These are phyloP conservation scores for Mercenaria mercenaria DNA, from an alignment of 1,140 invertebrate genomes.

Conservation along the genomic window DNA sequence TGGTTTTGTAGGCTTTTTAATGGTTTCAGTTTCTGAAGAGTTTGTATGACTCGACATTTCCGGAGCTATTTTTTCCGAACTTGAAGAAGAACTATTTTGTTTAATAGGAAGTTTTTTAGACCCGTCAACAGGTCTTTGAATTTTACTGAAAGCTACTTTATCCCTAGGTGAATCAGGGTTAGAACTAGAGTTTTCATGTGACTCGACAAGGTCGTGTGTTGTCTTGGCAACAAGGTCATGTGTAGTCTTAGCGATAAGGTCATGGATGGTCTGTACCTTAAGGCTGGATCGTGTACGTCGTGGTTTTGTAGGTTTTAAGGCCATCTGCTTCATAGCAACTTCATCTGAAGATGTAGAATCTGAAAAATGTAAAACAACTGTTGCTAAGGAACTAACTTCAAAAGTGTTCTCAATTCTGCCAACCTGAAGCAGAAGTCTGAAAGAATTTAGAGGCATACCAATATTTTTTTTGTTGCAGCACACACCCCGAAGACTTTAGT, in stretches of 20 bases:
- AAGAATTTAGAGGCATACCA: too few species aligned
- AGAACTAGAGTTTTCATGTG: conserved; percentile 65
- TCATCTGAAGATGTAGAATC: conserved; percentile 57
- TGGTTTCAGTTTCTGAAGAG: conserved; percentile 15
- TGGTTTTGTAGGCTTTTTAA: conserved; percentile 70
- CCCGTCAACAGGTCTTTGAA: not conserved
- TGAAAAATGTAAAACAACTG: conserved; percentile 21
- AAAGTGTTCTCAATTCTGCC: not conserved
- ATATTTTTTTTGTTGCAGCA: too few species aligned
- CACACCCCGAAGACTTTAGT: too few species aligned
- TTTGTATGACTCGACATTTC: not conserved
- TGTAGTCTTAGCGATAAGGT: conserved; percentile 7
- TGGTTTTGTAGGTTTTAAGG: conserved; percentile 21
- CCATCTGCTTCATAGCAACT: not conserved
- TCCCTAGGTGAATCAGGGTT: conserved; percentile 70
- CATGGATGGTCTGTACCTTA: conserved; percentile 44
- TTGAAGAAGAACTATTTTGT: conserved; percentile 54
- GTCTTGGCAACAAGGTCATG: too few species aligned
- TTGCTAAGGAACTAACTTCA: too few species aligned
- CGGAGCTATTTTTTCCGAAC: conserved; percentile 51
- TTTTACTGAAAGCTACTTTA: conserved; percentile 26
- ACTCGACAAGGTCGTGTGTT: not conserved
- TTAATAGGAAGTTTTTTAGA: conserved; percentile 41
- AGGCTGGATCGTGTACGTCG: conserved; percentile 15
- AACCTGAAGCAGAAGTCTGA: too few species aligned